Conservation (phyloP, 2,113 vertebrate genomes). For the Mionectes macconnelli region DNA sequence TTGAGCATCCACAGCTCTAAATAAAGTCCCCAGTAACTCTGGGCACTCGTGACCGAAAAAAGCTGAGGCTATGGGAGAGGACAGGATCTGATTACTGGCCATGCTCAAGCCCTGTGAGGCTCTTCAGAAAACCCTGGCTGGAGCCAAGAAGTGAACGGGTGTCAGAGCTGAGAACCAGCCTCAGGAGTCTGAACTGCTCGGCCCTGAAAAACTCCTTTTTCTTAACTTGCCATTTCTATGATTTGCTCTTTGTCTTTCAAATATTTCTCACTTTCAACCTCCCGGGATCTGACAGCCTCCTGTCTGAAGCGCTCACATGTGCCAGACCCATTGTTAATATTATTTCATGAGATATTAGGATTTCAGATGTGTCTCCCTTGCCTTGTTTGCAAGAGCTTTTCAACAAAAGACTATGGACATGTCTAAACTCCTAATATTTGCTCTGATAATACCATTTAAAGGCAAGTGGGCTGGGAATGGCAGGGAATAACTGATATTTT, state of each 20-base stretch:
- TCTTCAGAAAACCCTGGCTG: background rate
- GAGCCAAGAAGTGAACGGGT: background rate
- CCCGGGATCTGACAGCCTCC: background rate
- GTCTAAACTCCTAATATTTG: conserved; percentile 65
- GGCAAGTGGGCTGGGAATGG: conserved; percentile 54
- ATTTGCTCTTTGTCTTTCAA: conserved; percentile 52
- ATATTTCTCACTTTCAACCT: conserved; percentile 23
- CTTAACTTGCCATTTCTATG: conserved; percentile 5
- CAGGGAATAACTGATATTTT: conserved; percentile 65
- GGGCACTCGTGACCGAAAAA: background rate
- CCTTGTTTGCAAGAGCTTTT: conserved; percentile 49
- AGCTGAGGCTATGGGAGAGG: background rate
- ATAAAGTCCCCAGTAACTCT: background rate
- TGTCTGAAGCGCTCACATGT: background rate
- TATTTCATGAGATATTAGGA: conserved; percentile 52
- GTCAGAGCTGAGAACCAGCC: background rate
- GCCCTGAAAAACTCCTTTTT: background rate
- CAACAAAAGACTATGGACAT: conserved; percentile 56
- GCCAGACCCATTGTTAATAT: conserved; percentile 23
- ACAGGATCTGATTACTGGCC: background rate
- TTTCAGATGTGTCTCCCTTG: conserved; percentile 55
- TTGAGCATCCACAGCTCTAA: background rate
- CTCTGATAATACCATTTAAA: conserved; percentile 68
- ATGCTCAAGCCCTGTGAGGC: background rate
- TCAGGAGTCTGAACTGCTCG: background rate